phyloP scores from a whole-genome alignment of 2,113 vertebrate genomes.

The Pogonocichla stellata region DNA sequence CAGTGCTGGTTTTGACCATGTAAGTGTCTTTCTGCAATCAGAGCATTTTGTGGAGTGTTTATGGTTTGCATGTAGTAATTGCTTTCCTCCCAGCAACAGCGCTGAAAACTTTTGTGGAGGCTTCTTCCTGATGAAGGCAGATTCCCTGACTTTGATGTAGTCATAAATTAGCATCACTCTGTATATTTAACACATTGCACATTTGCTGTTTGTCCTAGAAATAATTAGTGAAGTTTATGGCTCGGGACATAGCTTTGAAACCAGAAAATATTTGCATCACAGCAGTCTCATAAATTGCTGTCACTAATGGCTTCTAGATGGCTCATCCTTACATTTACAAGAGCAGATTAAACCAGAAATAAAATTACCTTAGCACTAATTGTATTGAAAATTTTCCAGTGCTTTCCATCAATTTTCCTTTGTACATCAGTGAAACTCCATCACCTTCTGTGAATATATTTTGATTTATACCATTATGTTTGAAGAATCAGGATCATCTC shows the following conservation, averaged over 20 bases:
- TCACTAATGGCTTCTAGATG: not conserved
- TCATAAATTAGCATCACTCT: not conserved
- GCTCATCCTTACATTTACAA: not conserved
- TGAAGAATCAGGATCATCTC: not conserved
- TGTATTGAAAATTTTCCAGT: not conserved
- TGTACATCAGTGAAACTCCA: not conserved
- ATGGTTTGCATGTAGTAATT: not conserved
- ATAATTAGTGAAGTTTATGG: not conserved
- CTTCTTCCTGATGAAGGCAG: not conserved
- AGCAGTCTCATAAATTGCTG: not conserved
- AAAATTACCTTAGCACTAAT: not conserved
- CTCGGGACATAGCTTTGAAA: not conserved
- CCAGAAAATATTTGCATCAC: conserved; percentile 1
- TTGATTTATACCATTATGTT: not conserved
- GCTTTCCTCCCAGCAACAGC: not conserved
- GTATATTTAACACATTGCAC: not conserved
- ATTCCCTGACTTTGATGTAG: conserved; percentile 33
- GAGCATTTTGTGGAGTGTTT: not conserved
- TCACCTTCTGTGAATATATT: not conserved
- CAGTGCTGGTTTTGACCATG: not conserved
- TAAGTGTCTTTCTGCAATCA: not conserved
- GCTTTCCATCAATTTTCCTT: not conserved
- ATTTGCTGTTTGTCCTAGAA: conserved; percentile 1
- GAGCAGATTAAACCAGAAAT: not conserved
- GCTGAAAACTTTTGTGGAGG: not conserved